These are phyloP conservation scores for Paramisgurnus dabryanus DNA, from an alignment of 2,113 vertebrate genomes.

Conservation along the genomic window DNA sequence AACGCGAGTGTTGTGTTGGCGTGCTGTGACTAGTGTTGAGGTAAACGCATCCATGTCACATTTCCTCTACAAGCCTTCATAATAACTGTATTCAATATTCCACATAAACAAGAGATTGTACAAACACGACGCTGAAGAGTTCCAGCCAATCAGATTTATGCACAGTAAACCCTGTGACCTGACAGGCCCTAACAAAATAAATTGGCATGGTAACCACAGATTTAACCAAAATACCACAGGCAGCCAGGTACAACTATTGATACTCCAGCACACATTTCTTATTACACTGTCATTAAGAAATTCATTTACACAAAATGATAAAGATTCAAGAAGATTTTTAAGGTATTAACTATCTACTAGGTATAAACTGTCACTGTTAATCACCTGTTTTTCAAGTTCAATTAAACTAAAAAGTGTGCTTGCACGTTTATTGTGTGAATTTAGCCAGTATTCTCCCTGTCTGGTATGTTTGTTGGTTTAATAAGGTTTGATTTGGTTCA, in stretches of 20 bases:
- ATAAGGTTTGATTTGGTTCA: no score
- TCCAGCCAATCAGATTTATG: neutral
- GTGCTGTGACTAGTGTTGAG: slow-evolving; percentile 33
- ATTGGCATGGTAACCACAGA: slow-evolving; percentile 2
- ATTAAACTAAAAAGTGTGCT: no score
- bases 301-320: neutral
- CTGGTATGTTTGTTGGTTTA: no score
- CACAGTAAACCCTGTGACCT: slow-evolving; percentile 5
- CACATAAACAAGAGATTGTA: slow-evolving; percentile 8
- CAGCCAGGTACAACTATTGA: neutral
- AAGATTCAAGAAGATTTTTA: neutral
- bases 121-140: slow-evolving; percentile 12
- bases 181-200: neutral
- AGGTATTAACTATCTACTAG: no score
- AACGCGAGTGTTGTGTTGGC: slow-evolving; percentile 32
- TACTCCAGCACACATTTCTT: neutral
- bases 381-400: no score
- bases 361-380: no score
- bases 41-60: slow-evolving; percentile 19
- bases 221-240: neutral
- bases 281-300: neutral
- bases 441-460: no score
- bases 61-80: slow-evolving; percentile 22
- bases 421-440: no score
- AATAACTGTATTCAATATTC: slow-evolving; percentile 41